Evolutionary conservation across 2,888 invertebrate species (phyloP).

Genomic region (Drosophila aldrichi): DNA sequence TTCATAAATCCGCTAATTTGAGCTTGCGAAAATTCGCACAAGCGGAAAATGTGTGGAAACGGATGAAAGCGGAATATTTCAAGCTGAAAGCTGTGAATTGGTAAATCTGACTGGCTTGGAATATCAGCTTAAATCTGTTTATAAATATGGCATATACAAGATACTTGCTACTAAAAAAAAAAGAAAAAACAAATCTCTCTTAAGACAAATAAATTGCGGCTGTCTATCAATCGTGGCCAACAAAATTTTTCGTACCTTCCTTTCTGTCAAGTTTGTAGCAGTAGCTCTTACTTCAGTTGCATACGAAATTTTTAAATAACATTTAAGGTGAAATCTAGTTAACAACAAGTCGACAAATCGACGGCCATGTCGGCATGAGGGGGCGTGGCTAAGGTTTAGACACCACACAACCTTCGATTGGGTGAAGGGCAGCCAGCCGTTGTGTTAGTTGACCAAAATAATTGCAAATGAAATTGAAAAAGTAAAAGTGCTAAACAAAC

Average conservation of each 20-base stretch:
- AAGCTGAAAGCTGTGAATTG: not conserved
- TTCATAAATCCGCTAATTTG: too few species aligned
- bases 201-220: not conserved
- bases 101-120: not conserved
- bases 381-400: not conserved
- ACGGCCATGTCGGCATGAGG: constrained; percentile 7
- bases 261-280: constrained; percentile 5
- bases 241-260: not conserved
- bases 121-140: too few species aligned
- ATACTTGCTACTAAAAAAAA: not conserved
- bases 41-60: not conserved
- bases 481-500: constrained; percentile 60
- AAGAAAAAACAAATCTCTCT: constrained; percentile 2
- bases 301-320: constrained; percentile 36
- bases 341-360: constrained; percentile 28
- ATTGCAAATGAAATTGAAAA: constrained; percentile 60
- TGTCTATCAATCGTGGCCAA: not conserved
- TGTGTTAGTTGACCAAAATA: constrained; percentile 45
- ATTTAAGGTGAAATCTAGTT: constrained; percentile 41
- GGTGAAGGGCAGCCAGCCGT: constrained; percentile 50
- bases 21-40: not conserved
- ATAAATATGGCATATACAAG: not conserved
- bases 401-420: constrained; percentile 42
- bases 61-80: not conserved
- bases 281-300: constrained; percentile 12